Evolutionary conservation across 2,113 vertebrate species (phyloP).

Genomic region (Sceloporus undulatus): DNA sequence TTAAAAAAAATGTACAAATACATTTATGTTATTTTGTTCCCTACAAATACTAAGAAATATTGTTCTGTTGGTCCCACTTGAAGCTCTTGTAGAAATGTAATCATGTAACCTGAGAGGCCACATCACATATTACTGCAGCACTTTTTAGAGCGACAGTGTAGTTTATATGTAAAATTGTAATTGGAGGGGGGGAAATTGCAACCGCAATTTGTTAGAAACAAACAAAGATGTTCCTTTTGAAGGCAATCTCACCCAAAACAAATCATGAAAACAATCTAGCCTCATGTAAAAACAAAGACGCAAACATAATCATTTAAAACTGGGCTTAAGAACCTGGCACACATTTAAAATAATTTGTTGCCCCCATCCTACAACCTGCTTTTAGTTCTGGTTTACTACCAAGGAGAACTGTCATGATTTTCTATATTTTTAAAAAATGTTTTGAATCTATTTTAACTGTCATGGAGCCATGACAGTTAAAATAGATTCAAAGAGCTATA

Average conservation of each 20-base stretch:
- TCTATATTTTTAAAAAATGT: no score
- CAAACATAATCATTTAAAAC: slow-evolving; percentile 54
- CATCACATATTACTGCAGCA: background rate
- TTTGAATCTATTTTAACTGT: no score
- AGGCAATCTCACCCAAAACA: slow-evolving; percentile 41
- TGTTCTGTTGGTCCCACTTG: slow-evolving; percentile 43
- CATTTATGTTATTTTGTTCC: background rate
- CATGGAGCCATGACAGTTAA: no score
- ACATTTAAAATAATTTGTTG: slow-evolving; percentile 21
- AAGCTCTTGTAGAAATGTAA: slow-evolving; percentile 35
- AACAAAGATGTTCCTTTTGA: slow-evolving; percentile 52
- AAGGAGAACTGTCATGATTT: background rate
- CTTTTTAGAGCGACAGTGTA: background rate
- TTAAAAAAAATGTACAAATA: slow-evolving; percentile 15
- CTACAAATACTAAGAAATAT: slow-evolving; percentile 29
- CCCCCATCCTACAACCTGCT: background rate
- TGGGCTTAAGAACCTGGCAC: slow-evolving; percentile 27
- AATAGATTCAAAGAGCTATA: no score
- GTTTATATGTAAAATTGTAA: slow-evolving; percentile 58
- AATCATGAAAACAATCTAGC: slow-evolving; percentile 44
- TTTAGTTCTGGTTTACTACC: background rate
- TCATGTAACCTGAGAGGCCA: slow-evolving; percentile 20
- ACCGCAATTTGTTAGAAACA: slow-evolving; percentile 53
- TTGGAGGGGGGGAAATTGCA: slow-evolving; percentile 42
- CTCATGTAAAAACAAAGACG: slow-evolving; percentile 51